Conservation (phyloP, 2,113 vertebrate species). For the Zapus hudsonius region DNA sequence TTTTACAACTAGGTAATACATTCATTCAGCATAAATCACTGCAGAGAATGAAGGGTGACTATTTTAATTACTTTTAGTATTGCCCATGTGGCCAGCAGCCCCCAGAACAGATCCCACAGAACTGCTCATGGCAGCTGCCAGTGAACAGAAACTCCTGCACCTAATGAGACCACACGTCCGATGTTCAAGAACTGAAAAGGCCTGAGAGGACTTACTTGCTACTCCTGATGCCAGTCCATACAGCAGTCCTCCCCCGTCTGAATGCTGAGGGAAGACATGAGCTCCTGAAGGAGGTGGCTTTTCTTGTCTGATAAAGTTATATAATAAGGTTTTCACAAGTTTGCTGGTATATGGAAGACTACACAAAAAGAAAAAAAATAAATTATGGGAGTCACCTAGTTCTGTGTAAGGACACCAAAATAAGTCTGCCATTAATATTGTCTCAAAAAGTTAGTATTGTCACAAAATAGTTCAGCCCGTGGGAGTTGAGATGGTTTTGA, state of each 20-base stretch:
- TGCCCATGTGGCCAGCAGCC: slow-evolving; percentile 27
- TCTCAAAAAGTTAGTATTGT: not conserved
- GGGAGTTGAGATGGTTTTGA: not conserved
- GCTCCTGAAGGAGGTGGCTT: slow-evolving; percentile 93
- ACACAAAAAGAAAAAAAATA: slow-evolving; percentile 64
- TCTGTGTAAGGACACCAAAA: not conserved
- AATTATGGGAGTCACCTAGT: not conserved
- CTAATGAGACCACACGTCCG: not conserved
- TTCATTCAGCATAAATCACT: not conserved
- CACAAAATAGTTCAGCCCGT: not conserved
- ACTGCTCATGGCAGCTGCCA: not conserved
- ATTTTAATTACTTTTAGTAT: slow-evolving; percentile 1
- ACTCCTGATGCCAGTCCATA: slow-evolving; percentile 97
- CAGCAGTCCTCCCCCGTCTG: slow-evolving; percentile 93
- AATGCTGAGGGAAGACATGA: slow-evolving; percentile 91
- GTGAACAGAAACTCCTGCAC: not conserved
- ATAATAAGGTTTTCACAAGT: slow-evolving; percentile 97
- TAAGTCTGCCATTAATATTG: not conserved
- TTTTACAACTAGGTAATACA: slow-evolving; percentile 18
- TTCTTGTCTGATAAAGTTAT: slow-evolving; percentile 99
- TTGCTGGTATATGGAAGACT: slow-evolving; percentile 96
- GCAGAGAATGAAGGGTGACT: slow-evolving; percentile 31
- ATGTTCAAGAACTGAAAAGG: not conserved
- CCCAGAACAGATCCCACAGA: not conserved
- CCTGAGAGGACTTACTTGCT: slow-evolving; percentile 90